These are phyloP conservation scores for Odontothrips loti DNA, from an alignment of 2,888 invertebrate genomes.

Conservation along the genomic window DNA sequence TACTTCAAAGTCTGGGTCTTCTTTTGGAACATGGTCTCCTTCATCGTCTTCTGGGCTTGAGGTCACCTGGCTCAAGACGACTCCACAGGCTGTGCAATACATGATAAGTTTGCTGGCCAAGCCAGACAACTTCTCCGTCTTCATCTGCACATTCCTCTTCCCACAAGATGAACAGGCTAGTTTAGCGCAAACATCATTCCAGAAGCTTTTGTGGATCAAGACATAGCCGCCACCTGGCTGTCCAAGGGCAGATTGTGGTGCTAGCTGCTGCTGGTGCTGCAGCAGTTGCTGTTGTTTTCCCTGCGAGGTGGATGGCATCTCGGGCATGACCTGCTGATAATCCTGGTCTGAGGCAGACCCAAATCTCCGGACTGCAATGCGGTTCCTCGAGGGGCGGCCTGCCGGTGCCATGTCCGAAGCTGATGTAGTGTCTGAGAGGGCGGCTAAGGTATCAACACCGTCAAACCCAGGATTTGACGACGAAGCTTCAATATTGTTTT, in stretches of 20 bases:
- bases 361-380: neutral
- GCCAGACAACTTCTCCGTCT: neutral
- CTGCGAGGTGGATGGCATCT: neutral
- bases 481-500: neutral
- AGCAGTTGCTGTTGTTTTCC: neutral
- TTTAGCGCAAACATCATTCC: neutral
- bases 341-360: neutral
- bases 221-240: neutral
- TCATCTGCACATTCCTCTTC: neutral
- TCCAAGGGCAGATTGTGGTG: neutral
- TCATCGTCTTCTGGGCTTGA: neutral
- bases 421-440: neutral
- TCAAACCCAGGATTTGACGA: neutral
- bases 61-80: neutral
- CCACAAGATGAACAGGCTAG: neutral
- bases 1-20: neutral
- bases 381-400: neutral
- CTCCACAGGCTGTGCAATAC: neutral
- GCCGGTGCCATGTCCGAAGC: neutral
- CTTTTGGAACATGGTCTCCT: neutral
- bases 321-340: neutral
- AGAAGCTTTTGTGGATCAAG: neutral
- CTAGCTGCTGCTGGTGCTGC: neutral
- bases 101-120: neutral
- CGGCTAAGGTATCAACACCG: neutral